Percentiles rank a stretch among this genome's conserved stretches.
phyloP scores from a whole-genome alignment of 2,888 invertebrate genomes.

The Ophioninae sp. region DNA sequence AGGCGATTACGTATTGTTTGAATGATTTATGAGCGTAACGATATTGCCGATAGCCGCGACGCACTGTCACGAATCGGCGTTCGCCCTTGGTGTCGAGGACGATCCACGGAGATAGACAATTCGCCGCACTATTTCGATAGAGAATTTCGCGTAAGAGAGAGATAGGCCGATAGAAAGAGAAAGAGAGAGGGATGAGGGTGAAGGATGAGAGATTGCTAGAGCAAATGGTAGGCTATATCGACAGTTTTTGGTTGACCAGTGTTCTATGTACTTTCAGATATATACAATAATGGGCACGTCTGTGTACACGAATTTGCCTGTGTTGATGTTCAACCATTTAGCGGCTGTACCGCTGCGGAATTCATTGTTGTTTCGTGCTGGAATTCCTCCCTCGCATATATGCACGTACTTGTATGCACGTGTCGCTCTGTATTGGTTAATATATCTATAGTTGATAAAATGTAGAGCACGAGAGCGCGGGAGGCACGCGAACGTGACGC shows the following conservation, averaged over 20 bases:
- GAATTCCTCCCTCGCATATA: constrained; percentile 34
- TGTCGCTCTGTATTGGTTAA: neutral
- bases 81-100: constrained; percentile 45
- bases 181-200: neutral
- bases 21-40: constrained; percentile 60
- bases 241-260: constrained; percentile 40
- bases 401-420: neutral
- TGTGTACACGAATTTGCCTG: constrained; percentile 16
- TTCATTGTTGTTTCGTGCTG: constrained; percentile 59
- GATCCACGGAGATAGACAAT: constrained; percentile 34
- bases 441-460: constrained; percentile 2
- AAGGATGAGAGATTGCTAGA: constrained; percentile 19
- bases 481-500: constrained; percentile 51
- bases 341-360: constrained; percentile 53
- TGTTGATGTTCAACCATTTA: constrained; percentile 57
- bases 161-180: constrained; percentile 6
- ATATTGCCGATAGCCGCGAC: constrained; percentile 56
- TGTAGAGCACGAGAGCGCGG: constrained; percentile 13
- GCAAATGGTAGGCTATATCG: constrained; percentile 29
- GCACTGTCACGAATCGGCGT: constrained; percentile 50
- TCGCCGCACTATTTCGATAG: constrained; percentile 35
- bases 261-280: constrained; percentile 15
- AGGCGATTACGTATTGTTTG: constrained; percentile 51
- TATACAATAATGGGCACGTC: constrained; percentile 9
- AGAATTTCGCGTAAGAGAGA: constrained; percentile 5